Percentiles rank a stretch among this genome's conserved stretches.
Evolutionary conservation across 1,140 invertebrate genomes (phyloP).

Genomic region (Hesperophylax magnus): DNA sequence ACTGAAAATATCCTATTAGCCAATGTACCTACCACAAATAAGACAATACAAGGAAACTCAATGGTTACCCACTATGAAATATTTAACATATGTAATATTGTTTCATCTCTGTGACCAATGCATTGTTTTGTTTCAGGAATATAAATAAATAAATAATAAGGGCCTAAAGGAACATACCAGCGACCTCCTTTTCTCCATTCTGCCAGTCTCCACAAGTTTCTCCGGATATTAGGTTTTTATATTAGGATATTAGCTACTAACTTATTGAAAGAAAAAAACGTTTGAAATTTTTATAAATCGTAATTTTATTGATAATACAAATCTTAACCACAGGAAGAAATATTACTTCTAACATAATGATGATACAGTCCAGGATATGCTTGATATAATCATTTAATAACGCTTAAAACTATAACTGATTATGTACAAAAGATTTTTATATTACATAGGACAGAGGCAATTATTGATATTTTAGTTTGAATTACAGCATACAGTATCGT

Average conservation of each 20-base stretch:
- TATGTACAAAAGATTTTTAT: constrained; percentile 24
- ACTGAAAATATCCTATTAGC: too few species aligned
- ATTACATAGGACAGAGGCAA: constrained; percentile 1
- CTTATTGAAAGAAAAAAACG: not conserved
- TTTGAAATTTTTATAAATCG: constrained; percentile 18
- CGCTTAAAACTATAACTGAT: constrained; percentile 27
- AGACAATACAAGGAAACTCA: too few species aligned
- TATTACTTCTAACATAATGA: constrained; percentile 13
- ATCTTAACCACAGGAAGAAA: constrained; percentile 34
- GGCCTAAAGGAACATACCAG: too few species aligned
- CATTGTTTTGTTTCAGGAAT: too few species aligned
- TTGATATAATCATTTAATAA: constrained; percentile 28
- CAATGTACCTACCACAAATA: too few species aligned
- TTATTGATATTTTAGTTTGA: not conserved
- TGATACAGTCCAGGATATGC: constrained; percentile 26
- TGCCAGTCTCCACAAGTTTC: too few species aligned
- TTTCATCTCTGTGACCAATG: too few species aligned
- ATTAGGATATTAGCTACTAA: not conserved
- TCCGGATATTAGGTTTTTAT: too few species aligned
- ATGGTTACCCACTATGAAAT: too few species aligned
- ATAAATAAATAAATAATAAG: too few species aligned
- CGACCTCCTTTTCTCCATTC: too few species aligned
- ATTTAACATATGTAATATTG: too few species aligned
- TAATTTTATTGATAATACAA: constrained; percentile 34
- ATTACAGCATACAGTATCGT: not conserved